Evolutionary conservation across 2,888 invertebrate genomes (phyloP).

Genomic region (Polia nebulosa): DNA sequence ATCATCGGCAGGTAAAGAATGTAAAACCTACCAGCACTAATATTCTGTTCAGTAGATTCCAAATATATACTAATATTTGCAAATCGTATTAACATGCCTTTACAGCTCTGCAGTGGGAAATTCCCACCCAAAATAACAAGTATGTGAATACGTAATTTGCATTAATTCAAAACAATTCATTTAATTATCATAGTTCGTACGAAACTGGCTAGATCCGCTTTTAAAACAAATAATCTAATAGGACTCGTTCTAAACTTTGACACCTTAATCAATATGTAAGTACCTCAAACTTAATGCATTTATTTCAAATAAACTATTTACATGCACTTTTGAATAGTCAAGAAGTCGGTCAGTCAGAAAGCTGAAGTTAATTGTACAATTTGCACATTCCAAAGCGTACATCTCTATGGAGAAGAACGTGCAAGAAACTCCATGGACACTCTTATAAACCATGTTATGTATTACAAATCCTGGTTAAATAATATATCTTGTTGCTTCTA

Average conservation of each 20-base stretch:
- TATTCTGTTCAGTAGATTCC: conserved; percentile 19
- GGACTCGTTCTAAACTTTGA: no score
- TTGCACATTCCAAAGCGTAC: no score
- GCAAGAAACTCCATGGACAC: no score
- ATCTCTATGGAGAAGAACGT: no score
- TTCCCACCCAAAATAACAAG: conserved; percentile 31
- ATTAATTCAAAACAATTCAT: conserved; percentile 25
- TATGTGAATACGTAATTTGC: conserved; percentile 7
- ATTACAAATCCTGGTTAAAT: no score
- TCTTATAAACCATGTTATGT: no score
- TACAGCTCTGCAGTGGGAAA: conserved; percentile 3
- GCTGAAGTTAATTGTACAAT: no score
- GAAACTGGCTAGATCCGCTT: conserved; percentile 24
- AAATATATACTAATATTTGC: conserved; percentile 31
- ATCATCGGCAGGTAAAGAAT: conserved; percentile 3
- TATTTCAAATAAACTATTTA: no score
- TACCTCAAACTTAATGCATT: no score
- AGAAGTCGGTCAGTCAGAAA: no score
- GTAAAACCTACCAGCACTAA: conserved; percentile 5
- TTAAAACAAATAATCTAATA: not conserved
- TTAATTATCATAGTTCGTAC: conserved; percentile 21
- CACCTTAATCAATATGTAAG: not conserved
- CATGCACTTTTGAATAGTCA: no score
- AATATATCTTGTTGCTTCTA: no score
- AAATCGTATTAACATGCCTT: conserved; percentile 15